These are phyloP conservation scores for Macquaria ambigua DNA, from an alignment of 2,113 vertebrate species.

Conservation along the genomic window DNA sequence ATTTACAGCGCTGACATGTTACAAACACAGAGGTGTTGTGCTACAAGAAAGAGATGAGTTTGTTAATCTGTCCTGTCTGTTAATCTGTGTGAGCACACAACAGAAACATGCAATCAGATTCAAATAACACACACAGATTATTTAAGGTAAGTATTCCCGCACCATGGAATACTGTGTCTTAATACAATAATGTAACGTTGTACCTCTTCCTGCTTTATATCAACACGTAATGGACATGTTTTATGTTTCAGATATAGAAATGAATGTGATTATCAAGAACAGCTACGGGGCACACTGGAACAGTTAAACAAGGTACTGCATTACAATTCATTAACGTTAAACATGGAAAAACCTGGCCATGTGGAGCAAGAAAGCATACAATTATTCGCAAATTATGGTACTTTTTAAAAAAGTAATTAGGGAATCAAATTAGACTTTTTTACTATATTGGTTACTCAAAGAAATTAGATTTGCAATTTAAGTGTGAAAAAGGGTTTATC, in stretches of 20 bases:
- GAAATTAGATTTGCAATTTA: neutral
- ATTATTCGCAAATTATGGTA: neutral
- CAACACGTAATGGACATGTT: slow-evolving; percentile 21
- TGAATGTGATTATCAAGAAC: slow-evolving; percentile 93
- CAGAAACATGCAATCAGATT: neutral
- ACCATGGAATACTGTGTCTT: too few species aligned
- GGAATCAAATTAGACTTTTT: neutral
- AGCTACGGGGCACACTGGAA: slow-evolving; percentile 88
- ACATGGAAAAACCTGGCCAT: neutral
- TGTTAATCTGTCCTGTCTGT: neutral
- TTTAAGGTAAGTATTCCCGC: neutral
- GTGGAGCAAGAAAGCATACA: neutral
- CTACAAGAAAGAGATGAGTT: neutral
- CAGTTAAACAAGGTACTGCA: slow-evolving; percentile 91
- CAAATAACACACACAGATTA: neutral
- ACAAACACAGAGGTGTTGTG: neutral
- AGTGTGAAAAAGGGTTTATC: neutral
- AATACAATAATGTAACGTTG: neutral
- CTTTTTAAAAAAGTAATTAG: neutral
- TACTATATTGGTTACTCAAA: too few species aligned
- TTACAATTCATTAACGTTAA: neutral
- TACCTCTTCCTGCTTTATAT: neutral
- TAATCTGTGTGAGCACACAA: neutral
- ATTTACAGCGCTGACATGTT: neutral
- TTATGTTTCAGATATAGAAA: slow-evolving; percentile 89